Percentiles rank a stretch among this genome's conserved stretches.
These are phyloP conservation scores for Megamerina dolium DNA, from an alignment of 2,888 invertebrate genomes.

Conservation along the genomic window DNA sequence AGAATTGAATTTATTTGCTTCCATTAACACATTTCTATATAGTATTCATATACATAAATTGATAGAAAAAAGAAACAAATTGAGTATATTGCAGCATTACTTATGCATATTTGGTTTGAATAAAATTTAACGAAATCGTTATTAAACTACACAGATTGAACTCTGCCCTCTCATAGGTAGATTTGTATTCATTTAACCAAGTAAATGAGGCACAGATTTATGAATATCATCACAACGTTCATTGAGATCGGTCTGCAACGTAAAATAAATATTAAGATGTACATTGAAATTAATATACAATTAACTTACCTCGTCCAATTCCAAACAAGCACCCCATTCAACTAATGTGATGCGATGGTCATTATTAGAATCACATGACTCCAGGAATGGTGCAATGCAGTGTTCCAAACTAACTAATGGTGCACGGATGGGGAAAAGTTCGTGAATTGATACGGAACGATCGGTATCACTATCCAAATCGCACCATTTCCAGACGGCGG, in stretches of 20 bases:
- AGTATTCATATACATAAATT: no score
- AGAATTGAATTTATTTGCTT: no score
- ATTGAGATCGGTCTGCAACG: slow-evolving; percentile 64
- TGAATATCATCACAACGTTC: slow-evolving; percentile 74
- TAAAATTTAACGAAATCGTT: no score
- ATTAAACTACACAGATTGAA: no score
- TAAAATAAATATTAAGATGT: slow-evolving; percentile 17
- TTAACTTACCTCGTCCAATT: slow-evolving; percentile 67
- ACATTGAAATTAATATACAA: neutral
- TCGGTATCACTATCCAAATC: slow-evolving; percentile 92
- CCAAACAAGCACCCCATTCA: slow-evolving; percentile 89
- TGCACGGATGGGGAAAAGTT: slow-evolving; percentile 92
- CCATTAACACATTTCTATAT: no score
- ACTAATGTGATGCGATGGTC: slow-evolving; percentile 85
- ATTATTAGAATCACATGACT: slow-evolving; percentile 80
- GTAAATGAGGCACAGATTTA: slow-evolving; percentile 47
- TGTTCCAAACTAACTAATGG: slow-evolving; percentile 94
- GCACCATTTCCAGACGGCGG: slow-evolving; percentile 98
- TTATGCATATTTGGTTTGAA: no score
- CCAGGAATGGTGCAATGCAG: slow-evolving; percentile 93
- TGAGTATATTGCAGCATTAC: no score
- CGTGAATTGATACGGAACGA: slow-evolving; percentile 85
- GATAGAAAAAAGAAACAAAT: no score
- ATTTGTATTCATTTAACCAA: slow-evolving; percentile 39
- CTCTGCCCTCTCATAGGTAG: no score